Evolutionary conservation across 64 coral and sea anemone species (phyloP).

Genomic region (Anthopleura sola): DNA sequence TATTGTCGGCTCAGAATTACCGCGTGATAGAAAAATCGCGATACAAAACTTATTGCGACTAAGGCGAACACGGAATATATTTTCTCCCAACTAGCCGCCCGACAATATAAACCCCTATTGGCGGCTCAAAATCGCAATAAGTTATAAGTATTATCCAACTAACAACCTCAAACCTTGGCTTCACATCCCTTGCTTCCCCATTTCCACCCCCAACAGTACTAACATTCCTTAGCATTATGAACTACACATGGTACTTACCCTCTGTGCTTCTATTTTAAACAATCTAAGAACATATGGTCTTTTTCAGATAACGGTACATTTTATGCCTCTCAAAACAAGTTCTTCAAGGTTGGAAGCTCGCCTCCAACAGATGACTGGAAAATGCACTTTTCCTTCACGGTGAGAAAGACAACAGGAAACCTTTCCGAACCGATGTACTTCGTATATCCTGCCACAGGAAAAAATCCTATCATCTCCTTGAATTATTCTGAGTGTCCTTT

Average conservation of each 20-base stretch:
- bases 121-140: too few relatives aligned
- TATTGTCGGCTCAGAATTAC: too few relatives aligned
- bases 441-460: not conserved
- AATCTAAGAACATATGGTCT: not conserved
- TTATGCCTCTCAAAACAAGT: not conserved
- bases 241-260: fast-evolving
- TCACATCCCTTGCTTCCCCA: too few relatives aligned
- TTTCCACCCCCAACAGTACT: too few relatives aligned
- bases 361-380: constrained; percentile 9
- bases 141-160: too few relatives aligned
- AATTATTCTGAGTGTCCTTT: not conserved
- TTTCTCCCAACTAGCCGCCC: too few relatives aligned
- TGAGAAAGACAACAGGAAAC: not conserved
- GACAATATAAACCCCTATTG: too few relatives aligned
- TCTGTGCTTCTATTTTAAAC: not conserved
- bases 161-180: too few relatives aligned
- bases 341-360: not conserved
- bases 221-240: not conserved
- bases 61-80: too few relatives aligned
- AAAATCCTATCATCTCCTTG: not conserved
- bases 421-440: not conserved
- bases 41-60: too few relatives aligned
- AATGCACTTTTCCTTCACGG: constrained; percentile 1
- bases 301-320: not conserved
- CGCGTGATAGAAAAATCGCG: too few relatives aligned